These are phyloP conservation scores for Trichomycterus rosablanca DNA, from an alignment of 2,113 vertebrate genomes.

Conservation along the genomic window DNA sequence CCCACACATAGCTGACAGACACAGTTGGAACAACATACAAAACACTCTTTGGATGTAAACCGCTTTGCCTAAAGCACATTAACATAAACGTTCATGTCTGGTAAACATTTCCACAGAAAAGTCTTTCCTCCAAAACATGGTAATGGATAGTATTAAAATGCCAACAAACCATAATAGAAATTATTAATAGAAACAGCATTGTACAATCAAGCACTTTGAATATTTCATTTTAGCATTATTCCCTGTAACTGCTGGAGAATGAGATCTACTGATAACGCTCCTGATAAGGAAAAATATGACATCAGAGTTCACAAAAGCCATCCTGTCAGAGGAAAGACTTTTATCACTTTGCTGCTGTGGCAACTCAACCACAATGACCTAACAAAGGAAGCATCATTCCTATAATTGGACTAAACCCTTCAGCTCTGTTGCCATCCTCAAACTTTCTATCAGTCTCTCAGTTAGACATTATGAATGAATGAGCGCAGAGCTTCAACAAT, in stretches of 20 bases:
- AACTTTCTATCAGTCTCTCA: conserved; percentile 18
- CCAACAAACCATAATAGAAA: no score
- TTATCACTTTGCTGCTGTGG: background rate
- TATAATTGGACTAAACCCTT: background rate
- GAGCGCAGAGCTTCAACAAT: conserved; percentile 12
- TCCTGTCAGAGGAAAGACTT: background rate
- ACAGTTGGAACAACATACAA: background rate
- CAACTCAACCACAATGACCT: conserved; percentile 3
- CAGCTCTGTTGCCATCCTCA: background rate
- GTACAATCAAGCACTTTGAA: no score
- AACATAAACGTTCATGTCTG: no score
- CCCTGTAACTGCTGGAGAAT: background rate
- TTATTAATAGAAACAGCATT: no score
- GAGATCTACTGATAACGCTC: conserved; percentile 10
- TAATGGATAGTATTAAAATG: no score
- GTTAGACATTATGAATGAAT: conserved; percentile 33
- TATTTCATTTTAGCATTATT: background rate
- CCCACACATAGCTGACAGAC: conserved; percentile 14
- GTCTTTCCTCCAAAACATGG: no score
- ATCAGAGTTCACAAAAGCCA: conserved; percentile 3
- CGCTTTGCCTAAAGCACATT: background rate
- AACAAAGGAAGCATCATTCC: background rate
- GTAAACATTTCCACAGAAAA: no score
- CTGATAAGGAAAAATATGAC: background rate
- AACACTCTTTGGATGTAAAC: no score